phyloP scores from a whole-genome alignment of 2,888 invertebrate genomes.

The Amphimallon solstitiale region DNA sequence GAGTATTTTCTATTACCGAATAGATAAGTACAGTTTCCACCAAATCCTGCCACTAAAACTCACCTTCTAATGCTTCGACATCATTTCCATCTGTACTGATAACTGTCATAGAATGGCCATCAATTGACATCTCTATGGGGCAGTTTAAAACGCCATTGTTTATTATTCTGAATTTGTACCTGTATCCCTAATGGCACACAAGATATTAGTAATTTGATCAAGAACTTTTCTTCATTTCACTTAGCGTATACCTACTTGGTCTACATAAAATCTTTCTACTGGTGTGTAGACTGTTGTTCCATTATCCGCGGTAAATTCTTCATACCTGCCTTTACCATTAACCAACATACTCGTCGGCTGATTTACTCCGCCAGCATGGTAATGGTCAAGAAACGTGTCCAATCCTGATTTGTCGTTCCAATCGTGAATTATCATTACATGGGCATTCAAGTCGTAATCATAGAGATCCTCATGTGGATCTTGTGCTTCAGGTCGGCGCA shows the following conservation, averaged over 20 bases:
- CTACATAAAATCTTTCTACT: constrained; percentile 72
- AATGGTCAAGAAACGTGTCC: constrained; percentile 83
- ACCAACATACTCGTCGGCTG: constrained; percentile 84
- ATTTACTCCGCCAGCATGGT: constrained; percentile 83
- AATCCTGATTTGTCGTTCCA: constrained; percentile 82
- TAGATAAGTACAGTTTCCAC: too few species aligned
- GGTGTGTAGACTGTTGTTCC: constrained; percentile 65
- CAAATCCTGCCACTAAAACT: constrained; percentile 45
- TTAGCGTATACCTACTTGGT: constrained; percentile 68
- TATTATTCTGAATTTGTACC: constrained; percentile 83
- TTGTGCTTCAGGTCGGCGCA: constrained; percentile 73
- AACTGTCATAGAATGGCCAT: constrained; percentile 81
- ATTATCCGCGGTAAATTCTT: constrained; percentile 58
- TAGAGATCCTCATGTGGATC: constrained; percentile 76
- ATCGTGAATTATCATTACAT: constrained; percentile 81
- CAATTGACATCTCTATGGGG: constrained; percentile 84
- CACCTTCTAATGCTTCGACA: constrained; percentile 78
- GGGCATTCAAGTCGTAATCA: constrained; percentile 81
- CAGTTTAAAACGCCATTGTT: constrained; percentile 90
- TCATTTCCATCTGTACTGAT: constrained; percentile 85
- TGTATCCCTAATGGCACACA: constrained; percentile 68
- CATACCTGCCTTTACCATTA: constrained; percentile 80
- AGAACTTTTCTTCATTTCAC: background rate
- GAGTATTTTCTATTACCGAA: too few species aligned
- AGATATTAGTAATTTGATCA: background rate